Evolutionary conservation across 1,140 invertebrate genomes (phyloP).

Genomic region (Pemphigus obesinymphae): DNA sequence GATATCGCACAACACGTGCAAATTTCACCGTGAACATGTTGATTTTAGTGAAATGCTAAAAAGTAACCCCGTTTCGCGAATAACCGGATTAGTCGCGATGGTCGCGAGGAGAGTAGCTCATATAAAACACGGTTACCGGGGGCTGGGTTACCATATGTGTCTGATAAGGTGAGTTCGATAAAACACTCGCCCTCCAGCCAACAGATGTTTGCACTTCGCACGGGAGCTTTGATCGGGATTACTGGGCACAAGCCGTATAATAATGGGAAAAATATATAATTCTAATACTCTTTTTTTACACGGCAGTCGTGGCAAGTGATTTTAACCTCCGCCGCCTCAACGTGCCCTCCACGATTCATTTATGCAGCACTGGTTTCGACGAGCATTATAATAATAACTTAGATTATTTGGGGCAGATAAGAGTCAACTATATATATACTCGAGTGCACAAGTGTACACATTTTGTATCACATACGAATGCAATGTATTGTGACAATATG

Average conservation of each 20-base stretch:
- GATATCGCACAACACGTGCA: background rate
- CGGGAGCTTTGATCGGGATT: slow-evolving; percentile 39
- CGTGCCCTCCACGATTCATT: too few species aligned
- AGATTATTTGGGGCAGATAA: slow-evolving; percentile 8
- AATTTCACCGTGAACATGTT: background rate
- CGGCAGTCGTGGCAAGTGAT: slow-evolving; percentile 34
- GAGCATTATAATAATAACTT: background rate
- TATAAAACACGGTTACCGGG: background rate
- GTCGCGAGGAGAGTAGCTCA: background rate
- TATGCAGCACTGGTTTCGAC: background rate
- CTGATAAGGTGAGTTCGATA: slow-evolving; percentile 38
- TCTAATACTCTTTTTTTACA: slow-evolving; percentile 30
- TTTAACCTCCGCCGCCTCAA: slow-evolving; percentile 34
- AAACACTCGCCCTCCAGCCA: slow-evolving; percentile 33
- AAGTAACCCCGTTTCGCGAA: background rate
- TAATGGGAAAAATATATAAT: slow-evolving; percentile 36
- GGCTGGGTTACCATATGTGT: slow-evolving; percentile 27
- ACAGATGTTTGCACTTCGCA: slow-evolving; percentile 42
- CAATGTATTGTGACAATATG: background rate
- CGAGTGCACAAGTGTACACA: background rate
- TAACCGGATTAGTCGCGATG: slow-evolving; percentile 30
- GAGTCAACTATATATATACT: background rate
- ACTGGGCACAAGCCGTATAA: slow-evolving; percentile 16
- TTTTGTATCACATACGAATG: background rate
- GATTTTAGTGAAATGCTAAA: background rate